Evolutionary conservation across 2,113 vertebrate genomes (phyloP).

Genomic region (Gadus macrocephalus): DNA sequence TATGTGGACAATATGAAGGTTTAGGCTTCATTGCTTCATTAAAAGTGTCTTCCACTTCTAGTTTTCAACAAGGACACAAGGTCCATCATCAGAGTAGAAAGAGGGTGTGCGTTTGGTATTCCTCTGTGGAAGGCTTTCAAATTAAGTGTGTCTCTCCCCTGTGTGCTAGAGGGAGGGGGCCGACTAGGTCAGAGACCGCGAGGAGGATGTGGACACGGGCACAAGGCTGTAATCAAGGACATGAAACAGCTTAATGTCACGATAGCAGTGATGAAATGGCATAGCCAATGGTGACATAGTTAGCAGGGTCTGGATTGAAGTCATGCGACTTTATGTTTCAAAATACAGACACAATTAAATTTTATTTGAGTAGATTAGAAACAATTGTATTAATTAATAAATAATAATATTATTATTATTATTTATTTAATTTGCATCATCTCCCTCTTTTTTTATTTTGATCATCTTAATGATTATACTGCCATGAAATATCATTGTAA

Average conservation of each 20-base stretch:
- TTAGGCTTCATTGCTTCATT: no score
- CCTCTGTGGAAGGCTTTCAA: slow-evolving; percentile 33
- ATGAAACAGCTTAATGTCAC: slow-evolving; percentile 45
- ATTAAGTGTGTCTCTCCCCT: slow-evolving; percentile 37
- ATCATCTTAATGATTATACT: no score
- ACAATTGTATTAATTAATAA: no score
- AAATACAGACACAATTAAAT: slow-evolving; percentile 7
- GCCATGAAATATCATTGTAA: no score
- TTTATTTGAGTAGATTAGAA: not conserved
- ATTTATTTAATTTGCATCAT: no score
- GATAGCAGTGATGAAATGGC: slow-evolving; percentile 42
- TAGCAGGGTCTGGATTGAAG: slow-evolving; percentile 36
- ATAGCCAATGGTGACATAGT: slow-evolving; percentile 48
- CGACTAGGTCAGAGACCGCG: slow-evolving; percentile 39
- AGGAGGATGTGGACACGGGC: slow-evolving; percentile 44
- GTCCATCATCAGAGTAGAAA: no score
- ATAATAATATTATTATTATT: not conserved
- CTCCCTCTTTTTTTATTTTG: no score
- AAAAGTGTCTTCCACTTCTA: no score
- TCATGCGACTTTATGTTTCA: slow-evolving; percentile 8
- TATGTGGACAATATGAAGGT: no score
- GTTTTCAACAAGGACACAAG: no score
- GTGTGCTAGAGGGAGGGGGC: slow-evolving; percentile 26
- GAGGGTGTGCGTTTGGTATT: slow-evolving; percentile 21
- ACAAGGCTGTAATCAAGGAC: slow-evolving; percentile 45